Evolutionary conservation across 2,113 vertebrate genomes (phyloP).

Genomic region (Oxyruncus cristatus): DNA sequence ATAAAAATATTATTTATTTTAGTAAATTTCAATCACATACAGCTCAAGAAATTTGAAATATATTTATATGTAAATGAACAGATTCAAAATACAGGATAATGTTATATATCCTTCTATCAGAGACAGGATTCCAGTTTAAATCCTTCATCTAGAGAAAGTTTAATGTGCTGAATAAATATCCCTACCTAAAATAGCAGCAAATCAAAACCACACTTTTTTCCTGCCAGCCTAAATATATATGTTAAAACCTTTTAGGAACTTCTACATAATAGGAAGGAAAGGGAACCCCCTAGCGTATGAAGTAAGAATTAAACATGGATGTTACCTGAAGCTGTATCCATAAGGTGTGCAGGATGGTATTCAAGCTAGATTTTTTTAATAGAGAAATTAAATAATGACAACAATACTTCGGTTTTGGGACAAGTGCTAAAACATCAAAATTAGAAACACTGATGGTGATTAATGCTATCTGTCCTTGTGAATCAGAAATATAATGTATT

Average conservation of each 20-base stretch:
- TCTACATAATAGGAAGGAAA: constrained; percentile 36
- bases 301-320: constrained; percentile 8
- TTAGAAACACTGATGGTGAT: background rate
- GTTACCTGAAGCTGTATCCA: background rate
- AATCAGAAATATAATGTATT: background rate
- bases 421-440: background rate
- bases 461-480: background rate
- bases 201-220: background rate
- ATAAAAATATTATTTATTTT: background rate
- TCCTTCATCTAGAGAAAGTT: background rate
- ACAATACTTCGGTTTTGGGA: background rate
- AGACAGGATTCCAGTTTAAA: background rate
- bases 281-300: constrained; percentile 65
- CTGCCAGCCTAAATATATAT: background rate
- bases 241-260: background rate
- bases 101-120: background rate
- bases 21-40: background rate
- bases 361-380: background rate
- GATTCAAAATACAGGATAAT: background rate
- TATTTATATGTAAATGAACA: background rate
- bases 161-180: background rate
- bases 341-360: background rate
- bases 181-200: constrained; percentile 7
- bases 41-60: background rate
- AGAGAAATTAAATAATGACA: background rate